A percentile compares a stretch with the other conserved stretches of the same genome.
These are phyloP conservation scores for Neodiprion virginianus DNA, from an alignment of 1,140 invertebrate genomes.

Conservation along the genomic window DNA sequence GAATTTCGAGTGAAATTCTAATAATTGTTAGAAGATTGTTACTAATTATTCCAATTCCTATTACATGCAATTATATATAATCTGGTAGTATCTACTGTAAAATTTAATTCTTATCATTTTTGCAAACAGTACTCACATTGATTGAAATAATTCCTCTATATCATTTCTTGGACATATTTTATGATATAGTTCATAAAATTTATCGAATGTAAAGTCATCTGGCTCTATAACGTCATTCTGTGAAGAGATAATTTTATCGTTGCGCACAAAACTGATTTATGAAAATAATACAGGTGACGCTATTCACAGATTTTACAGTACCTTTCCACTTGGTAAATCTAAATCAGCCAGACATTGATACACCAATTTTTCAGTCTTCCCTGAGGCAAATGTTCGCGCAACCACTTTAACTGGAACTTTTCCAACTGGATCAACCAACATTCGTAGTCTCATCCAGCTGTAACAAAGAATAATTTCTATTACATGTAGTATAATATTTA, in stretches of 20 bases:
- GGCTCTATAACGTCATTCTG: constrained; percentile 94
- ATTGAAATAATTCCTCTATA: constrained; percentile 97
- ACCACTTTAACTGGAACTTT: constrained; percentile 98
- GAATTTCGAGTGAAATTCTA: neutral
- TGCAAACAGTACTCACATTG: constrained; percentile 80
- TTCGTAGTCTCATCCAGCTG: constrained; percentile 97
- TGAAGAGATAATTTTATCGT: constrained; percentile 36
- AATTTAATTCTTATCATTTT: constrained; percentile 1
- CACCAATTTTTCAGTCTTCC: constrained; percentile 97
- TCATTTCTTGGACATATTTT: constrained; percentile 99
- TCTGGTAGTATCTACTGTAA: no score
- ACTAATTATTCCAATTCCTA: neutral
- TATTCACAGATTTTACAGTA: constrained; percentile 47
- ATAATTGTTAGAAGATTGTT: neutral
- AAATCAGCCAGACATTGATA: constrained; percentile 96
- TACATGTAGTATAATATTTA: no score
- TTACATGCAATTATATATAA: neutral
- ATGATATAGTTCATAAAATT: constrained; percentile 98
- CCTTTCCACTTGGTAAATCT: constrained; percentile 93
- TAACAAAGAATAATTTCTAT: constrained; percentile 38
- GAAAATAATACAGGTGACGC: neutral
- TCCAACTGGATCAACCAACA: constrained; percentile 89
- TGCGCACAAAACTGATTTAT: neutral
- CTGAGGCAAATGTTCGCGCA: constrained; percentile 96
- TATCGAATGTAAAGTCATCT: constrained; percentile 96